These are phyloP conservation scores for Deilephila elpenor DNA, from an alignment of 2,888 invertebrate species.

Conservation along the genomic window DNA sequence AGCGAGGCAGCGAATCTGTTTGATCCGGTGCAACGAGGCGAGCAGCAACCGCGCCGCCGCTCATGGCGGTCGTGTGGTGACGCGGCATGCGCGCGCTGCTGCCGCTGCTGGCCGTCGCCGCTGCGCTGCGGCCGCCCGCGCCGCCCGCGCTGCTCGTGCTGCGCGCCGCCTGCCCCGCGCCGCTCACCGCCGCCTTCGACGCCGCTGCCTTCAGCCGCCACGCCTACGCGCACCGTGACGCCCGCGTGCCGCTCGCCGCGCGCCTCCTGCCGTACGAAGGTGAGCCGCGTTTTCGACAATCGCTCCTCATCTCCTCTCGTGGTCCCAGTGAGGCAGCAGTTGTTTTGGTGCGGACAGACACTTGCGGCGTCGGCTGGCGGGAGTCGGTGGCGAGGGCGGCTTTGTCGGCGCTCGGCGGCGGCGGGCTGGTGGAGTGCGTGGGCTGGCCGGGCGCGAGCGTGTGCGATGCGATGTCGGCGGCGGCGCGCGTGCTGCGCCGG, in stretches of 20 bases:
- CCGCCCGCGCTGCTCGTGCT: constrained; percentile 59
- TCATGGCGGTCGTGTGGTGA: constrained; percentile 50
- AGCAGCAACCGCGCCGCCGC: constrained; percentile 44
- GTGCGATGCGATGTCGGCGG: constrained; percentile 54
- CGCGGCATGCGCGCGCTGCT: constrained; percentile 66
- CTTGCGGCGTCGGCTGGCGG: constrained; percentile 61
- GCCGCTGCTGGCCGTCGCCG: constrained; percentile 52
- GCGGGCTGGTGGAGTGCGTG: constrained; percentile 48
- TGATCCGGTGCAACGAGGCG: constrained; percentile 59
- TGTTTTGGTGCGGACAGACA: constrained; percentile 51
- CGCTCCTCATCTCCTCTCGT: background rate
- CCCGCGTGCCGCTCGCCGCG: constrained; percentile 8
- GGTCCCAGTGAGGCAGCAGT: constrained; percentile 20
- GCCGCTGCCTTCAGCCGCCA: constrained; percentile 34
- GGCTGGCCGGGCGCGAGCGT: constrained; percentile 54
- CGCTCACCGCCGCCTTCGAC: constrained; percentile 44
- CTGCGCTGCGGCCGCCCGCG: constrained; percentile 45
- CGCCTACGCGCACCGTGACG: constrained; percentile 31
- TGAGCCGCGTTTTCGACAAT: background rate
- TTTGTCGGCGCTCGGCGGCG: constrained; percentile 53
- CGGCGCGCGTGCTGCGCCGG: constrained; percentile 48
- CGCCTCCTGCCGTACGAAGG: constrained; percentile 9
- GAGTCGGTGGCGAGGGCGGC: constrained; percentile 53
- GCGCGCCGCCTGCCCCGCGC: constrained; percentile 33
- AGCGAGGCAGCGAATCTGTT: constrained; percentile 43